These are phyloP conservation scores for Hepsetus odoe DNA, from an alignment of 2,113 vertebrate species.

Conservation along the genomic window DNA sequence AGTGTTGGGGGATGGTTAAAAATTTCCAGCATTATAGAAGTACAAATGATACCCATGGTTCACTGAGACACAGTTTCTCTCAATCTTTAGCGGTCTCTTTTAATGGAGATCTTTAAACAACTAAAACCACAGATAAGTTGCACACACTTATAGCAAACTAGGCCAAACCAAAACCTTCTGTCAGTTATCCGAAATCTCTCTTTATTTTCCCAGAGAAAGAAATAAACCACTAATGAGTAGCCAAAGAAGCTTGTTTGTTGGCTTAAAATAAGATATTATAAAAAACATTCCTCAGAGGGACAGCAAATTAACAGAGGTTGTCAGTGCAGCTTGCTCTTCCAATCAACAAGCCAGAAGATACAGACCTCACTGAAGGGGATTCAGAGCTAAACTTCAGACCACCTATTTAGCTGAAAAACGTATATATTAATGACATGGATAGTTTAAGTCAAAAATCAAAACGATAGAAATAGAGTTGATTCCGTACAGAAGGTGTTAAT, in stretches of 20 bases:
- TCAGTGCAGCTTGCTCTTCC: constrained; percentile 51
- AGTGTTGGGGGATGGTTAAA: no score
- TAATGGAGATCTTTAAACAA: constrained; percentile 14
- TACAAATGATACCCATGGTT: no score
- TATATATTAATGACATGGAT: neutral
- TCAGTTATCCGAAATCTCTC: constrained; percentile 14
- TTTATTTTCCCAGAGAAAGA: constrained; percentile 58
- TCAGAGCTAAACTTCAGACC: neutral
- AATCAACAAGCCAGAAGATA: constrained; percentile 50
- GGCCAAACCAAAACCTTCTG: constrained; percentile 47
- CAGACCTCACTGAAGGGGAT: neutral
- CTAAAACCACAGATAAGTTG: constrained; percentile 55
- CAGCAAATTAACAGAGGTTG: constrained; percentile 57
- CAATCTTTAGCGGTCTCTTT: no score
- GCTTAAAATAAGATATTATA: constrained; percentile 57
- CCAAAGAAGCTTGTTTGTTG: constrained; percentile 61
- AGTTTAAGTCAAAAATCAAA: no score
- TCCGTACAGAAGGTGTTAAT: neutral
- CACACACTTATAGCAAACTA: constrained; percentile 30
- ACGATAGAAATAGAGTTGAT: no score
- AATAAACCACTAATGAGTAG: constrained; percentile 67
- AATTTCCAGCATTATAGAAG: no score
- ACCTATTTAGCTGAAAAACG: neutral
- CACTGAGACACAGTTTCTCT: no score
- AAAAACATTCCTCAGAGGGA: constrained; percentile 63